phyloP scores from a whole-genome alignment of 2,888 invertebrate genomes.

The Cheilosia soror region DNA sequence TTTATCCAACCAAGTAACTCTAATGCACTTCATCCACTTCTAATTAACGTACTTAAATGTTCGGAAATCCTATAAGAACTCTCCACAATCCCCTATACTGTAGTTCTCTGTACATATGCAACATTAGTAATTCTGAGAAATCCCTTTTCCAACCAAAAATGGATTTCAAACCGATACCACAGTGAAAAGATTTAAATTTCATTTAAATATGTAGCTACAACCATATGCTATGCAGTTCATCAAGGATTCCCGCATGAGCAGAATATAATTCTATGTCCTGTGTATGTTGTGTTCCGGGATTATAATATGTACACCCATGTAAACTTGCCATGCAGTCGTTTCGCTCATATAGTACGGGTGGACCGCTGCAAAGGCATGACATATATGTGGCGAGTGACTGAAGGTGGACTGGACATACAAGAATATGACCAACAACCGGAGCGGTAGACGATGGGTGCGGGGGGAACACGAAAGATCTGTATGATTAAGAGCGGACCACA shows the following conservation, averaged over 20 bases:
- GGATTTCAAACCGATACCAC: conserved; percentile 52
- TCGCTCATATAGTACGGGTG: conserved; percentile 22
- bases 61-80: conserved; percentile 10
- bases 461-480: conserved; percentile 39
- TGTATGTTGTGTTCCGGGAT: conserved; percentile 62
- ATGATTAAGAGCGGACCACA: conserved; percentile 76
- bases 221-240: conserved; percentile 64
- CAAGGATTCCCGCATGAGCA: conserved; percentile 58
- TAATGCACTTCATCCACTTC: conserved; percentile 44
- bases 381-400: neutral
- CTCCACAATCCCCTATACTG: conserved; percentile 6
- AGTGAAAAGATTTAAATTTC: conserved; percentile 70
- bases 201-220: conserved; percentile 63
- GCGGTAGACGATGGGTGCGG: neutral
- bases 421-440: conserved; percentile 34
- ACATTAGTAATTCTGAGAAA: conserved; percentile 34
- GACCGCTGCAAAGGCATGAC: conserved; percentile 11
- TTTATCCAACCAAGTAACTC: conserved; percentile 12
- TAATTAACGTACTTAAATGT: conserved; percentile 63
- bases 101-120: conserved; percentile 14
- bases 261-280: conserved; percentile 16
- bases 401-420: conserved; percentile 1
- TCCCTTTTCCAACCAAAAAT: conserved; percentile 19
- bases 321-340: conserved; percentile 53
- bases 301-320: conserved; percentile 59